A percentile compares a stretch with the other conserved stretches of the same genome.
Conservation (phyloP, 2,888 invertebrate genomes). For the Pterobdella sp. region DNA sequence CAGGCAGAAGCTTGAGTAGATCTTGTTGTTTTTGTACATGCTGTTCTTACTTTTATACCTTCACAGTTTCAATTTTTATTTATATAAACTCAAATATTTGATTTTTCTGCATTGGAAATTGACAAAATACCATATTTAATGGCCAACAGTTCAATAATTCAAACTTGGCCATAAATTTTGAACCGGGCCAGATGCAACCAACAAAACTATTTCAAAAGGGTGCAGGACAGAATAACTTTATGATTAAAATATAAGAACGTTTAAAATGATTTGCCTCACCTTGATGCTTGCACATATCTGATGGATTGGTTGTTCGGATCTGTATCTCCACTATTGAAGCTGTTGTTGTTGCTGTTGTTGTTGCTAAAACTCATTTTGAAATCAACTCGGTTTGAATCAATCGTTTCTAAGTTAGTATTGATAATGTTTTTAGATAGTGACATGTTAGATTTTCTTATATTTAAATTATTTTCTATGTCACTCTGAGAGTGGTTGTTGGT, state of each 20-base stretch:
- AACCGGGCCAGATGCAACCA: no score
- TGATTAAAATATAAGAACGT: no score
- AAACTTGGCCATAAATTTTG: no score
- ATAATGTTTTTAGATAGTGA: not conserved
- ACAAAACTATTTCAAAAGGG: not conserved
- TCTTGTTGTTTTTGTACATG: slow-evolving; percentile 8
- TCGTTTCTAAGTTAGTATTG: not conserved
- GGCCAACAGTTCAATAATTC: no score
- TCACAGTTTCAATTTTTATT: no score
- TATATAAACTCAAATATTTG: not conserved
- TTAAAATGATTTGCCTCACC: not conserved
- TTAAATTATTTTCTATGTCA: not conserved
- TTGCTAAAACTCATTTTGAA: not conserved
- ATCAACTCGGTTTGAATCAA: not conserved
- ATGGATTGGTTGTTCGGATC: not conserved
- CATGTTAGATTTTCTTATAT: not conserved
- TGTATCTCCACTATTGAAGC: not conserved
- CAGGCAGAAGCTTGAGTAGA: slow-evolving; percentile 4
- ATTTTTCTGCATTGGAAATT: not conserved
- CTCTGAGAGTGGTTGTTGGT: slow-evolving; percentile 11
- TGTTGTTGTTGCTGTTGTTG: slow-evolving; percentile 19
- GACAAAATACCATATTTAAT: no score
- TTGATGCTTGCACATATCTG: not conserved
- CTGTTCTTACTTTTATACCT: not conserved
- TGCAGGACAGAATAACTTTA: not conserved